These are phyloP conservation scores for Leptopilina boulardi DNA, from an alignment of 1,140 invertebrate species.

Conservation along the genomic window DNA sequence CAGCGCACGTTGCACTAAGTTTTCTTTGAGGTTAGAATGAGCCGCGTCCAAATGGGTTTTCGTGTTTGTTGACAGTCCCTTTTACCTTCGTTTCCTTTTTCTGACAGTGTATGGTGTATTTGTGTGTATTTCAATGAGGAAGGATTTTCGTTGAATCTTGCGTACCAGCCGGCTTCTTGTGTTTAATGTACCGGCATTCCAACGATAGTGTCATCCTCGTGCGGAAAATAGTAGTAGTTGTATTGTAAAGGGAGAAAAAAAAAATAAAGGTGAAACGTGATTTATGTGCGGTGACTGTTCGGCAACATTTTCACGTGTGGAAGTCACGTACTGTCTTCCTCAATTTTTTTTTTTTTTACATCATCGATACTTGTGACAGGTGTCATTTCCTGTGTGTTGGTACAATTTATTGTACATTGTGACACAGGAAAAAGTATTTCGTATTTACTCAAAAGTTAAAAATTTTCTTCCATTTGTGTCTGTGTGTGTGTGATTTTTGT, in stretches of 20 bases:
- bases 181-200: neutral
- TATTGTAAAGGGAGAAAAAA: neutral
- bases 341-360: neutral
- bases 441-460: neutral
- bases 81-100: neutral
- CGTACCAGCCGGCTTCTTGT: neutral
- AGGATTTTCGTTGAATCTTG: neutral
- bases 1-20: neutral
- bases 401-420: neutral
- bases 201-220: slow-evolving; percentile 9
- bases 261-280: slow-evolving; percentile 29
- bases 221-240: slow-evolving; percentile 23
- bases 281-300: slow-evolving; percentile 25
- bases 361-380: slow-evolving; percentile 15
- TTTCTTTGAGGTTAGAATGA: slow-evolving; percentile 13
- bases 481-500: neutral
- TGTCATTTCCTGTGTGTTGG: slow-evolving; percentile 2
- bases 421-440: neutral
- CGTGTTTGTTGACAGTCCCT: slow-evolving; percentile 22
- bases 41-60: neutral
- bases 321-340: slow-evolving; percentile 29
- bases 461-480: neutral
- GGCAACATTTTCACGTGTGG: slow-evolving; percentile 14
- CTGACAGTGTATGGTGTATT: neutral
- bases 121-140: too few relatives aligned